Percentiles rank a stretch among this genome's conserved stretches.
phyloP scores from a whole-genome alignment of 2,113 vertebrate species.

The Nycticorax nycticorax region DNA sequence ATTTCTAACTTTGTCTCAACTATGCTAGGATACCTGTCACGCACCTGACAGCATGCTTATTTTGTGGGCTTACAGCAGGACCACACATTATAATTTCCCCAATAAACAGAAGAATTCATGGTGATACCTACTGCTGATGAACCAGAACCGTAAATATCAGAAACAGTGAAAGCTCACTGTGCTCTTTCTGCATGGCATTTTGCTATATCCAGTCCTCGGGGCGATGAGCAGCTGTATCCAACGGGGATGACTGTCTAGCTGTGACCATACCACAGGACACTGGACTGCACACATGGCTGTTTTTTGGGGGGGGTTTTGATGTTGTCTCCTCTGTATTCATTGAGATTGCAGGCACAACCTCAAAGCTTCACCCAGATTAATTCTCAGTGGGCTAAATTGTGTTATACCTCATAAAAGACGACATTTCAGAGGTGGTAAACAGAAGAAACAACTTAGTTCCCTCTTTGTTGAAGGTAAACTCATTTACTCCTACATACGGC shows the following conservation, averaged over 20 bases:
- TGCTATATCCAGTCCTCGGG: not conserved
- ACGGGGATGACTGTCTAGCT: not conserved
- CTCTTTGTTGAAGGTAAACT: not conserved
- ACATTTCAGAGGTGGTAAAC: not conserved
- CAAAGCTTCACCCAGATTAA: not conserved
- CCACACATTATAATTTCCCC: not conserved
- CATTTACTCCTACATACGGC: fast-evolving
- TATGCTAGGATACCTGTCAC: not conserved
- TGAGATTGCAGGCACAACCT: not conserved
- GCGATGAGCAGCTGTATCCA: not conserved
- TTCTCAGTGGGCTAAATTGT: not conserved
- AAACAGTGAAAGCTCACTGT: fast-evolving
- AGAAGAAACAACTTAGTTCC: not conserved
- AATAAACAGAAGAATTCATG: not conserved
- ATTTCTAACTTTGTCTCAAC: not conserved
- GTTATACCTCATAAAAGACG: not conserved
- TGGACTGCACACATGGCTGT: not conserved
- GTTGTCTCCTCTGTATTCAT: not conserved
- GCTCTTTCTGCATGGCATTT: not conserved
- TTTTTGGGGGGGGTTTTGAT: not conserved
- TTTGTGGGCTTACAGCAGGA: not conserved
- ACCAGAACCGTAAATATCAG: not conserved
- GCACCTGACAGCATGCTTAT: not conserved
- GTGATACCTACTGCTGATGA: not conserved
- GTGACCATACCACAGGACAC: not conserved